These are phyloP conservation scores for Leptinotarsa undecemlineata DNA, from an alignment of 1,140 invertebrate species.

Conservation along the genomic window DNA sequence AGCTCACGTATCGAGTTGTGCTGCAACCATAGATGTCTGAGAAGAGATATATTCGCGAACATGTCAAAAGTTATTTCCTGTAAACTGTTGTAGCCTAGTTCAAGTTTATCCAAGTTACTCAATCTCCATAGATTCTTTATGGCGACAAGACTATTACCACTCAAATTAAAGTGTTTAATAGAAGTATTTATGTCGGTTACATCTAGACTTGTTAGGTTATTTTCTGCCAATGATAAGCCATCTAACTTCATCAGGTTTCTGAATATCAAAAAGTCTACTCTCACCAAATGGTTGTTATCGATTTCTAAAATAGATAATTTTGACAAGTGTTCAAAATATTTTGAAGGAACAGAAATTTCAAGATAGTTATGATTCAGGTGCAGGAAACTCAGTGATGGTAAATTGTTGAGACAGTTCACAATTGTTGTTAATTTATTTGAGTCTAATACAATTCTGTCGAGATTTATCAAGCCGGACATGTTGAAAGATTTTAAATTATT, in stretches of 20 bases:
- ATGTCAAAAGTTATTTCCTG: constrained; percentile 7
- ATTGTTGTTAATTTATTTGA: constrained; percentile 10
- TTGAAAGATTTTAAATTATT: constrained; percentile 9
- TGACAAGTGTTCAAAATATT: background rate
- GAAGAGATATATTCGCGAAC: background rate
- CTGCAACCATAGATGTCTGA: background rate
- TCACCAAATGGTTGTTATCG: constrained; percentile 15
- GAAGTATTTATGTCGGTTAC: background rate
- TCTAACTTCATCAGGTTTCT: background rate
- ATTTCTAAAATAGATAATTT: constrained; percentile 17
- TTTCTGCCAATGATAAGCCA: constrained; percentile 6
- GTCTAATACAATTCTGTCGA: background rate
- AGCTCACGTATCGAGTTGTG: constrained; percentile 5
- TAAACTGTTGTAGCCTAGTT: constrained; percentile 11
- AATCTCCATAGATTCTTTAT: constrained; percentile 9
- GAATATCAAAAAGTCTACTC: background rate
- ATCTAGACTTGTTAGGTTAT: constrained; percentile 8
- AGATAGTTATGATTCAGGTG: constrained; percentile 14
- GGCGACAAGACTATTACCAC: background rate
- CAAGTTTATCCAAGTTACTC: background rate
- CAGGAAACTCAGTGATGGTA: constrained; percentile 5
- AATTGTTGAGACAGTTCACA: constrained; percentile 15
- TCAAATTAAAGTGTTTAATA: constrained; percentile 10
- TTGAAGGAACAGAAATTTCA: background rate
- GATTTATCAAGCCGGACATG: constrained; percentile 15